Evolutionary conservation across 2,888 invertebrate species (phyloP), one percentile per base, ranked within the genome.

Genomic region (Encarsia formosa): DNA sequence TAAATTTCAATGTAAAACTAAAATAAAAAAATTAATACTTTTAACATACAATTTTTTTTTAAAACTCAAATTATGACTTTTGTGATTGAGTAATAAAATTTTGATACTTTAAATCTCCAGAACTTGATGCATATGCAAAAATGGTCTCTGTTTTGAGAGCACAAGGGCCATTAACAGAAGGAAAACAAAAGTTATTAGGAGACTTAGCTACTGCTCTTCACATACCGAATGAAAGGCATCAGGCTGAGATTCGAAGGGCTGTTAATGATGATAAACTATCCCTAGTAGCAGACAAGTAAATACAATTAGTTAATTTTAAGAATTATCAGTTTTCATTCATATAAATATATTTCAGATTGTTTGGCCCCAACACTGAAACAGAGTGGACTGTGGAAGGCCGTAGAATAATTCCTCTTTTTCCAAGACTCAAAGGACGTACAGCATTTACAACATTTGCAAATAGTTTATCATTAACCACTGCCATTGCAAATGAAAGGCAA

Each of bases 371-470:
- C 56, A 77, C 78, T 52, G 72, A 74, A 9, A 76, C 81, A 63
- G 88, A 88, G 76, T 94, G 94, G 94, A 83, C 87, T 59, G 82
- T 88, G 61, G 94, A 94, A 75, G 94, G 94, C 13, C 81, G 92
- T 31, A 80, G 94, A 63, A 76, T 85, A 55, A 84, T 91, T 63
- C 92, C 94, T 2, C 76, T 93, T 40, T 77, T 94, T 76, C 88
- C 91, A 5, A 80, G 93, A 54, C 82, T 87, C n/a, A 82, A 88
- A 46, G 88, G 92, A 6, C 89, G 91, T 68, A 91, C 92, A 5
- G 86, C 87, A 32, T 88, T 89, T 69, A 87, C 89, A 53, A 84
- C 86, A 57, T 79, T 91, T 60, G 92, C 93, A 13, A 91, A 91
- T 73, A 86, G 85, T 70, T 82, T 85, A 45, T 88, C 89, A 0